Evolutionary conservation across 2,888 invertebrate genomes (phyloP).

Genomic region (Apamea anceps): DNA sequence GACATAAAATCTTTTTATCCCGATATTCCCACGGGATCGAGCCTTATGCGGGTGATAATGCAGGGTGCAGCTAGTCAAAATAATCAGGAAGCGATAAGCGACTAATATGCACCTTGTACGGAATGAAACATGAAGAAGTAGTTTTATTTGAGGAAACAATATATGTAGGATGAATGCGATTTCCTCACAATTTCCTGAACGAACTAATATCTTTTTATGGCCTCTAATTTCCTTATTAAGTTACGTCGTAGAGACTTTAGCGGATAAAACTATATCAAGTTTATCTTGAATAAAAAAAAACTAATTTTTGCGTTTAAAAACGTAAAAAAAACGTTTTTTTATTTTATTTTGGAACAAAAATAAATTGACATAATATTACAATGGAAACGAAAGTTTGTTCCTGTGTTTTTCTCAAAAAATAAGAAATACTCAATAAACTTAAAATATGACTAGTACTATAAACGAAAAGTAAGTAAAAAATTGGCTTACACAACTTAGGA

Average conservation of each 20-base stretch:
- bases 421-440: background rate
- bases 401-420: background rate
- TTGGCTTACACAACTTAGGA: no score
- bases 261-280: background rate
- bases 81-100: background rate
- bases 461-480: background rate
- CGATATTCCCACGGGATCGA: background rate
- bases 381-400: background rate
- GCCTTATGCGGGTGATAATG: background rate
- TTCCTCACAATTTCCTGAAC: constrained; percentile 47
- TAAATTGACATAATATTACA: no score
- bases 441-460: background rate
- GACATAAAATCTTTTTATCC: background rate
- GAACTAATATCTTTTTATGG: constrained; percentile 39
- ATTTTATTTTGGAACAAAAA: no score
- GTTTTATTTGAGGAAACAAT: constrained; percentile 36
- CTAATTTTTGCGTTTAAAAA: background rate
- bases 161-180: constrained; percentile 34
- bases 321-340: no score
- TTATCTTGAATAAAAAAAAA: background rate
- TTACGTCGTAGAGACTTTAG: background rate
- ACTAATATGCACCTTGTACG: background rate
- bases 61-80: background rate
- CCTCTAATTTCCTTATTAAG: constrained; percentile 29
- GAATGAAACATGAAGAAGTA: constrained; percentile 28